Evolutionary conservation across 2,113 vertebrate genomes (phyloP), one percentile per base, ranked within the genome.

Genomic region (Serinus canaria): DNA sequence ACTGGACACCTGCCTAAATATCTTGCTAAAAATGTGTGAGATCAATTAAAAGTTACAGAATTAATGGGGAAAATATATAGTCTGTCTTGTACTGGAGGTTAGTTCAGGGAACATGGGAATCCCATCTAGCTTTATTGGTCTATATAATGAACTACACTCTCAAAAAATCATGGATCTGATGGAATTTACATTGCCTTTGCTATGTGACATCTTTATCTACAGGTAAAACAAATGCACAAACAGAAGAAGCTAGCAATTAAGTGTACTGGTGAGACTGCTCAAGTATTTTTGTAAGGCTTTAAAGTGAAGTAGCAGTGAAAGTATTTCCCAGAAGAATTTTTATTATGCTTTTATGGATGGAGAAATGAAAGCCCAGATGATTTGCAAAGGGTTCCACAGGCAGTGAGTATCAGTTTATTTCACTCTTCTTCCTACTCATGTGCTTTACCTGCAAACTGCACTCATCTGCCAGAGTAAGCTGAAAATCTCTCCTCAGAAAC

Each of bases 391-490:
- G 41, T 74, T 95, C 81, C 49, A 69, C n/a, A 89, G 44, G 49
- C 89, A 94, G 52, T n/a, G 50, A 89, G 60, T 60, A 75, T 89
- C 74, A 64, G 81, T 73, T 92, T 79, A 37, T 91, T 92, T 94
- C 91, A 56, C 47, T 84, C 46, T 58, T 93, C 81, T 91, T 84
- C 91, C 70, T 47, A 79, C 75, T 82, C 81, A 83, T 66, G 62
- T 87, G 62, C 89, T 95, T 92, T 87, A 96, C 83, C 92, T 94
- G 41, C 68, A 94, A 87, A 73, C 58, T 84, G 62, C 46, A 37
- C 25, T 92, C 31, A 46, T 87, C 74, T 95, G 87, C 62, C 67
- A 85, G 41, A 17, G 43, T 55, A 83, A 89, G 50, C 66, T 91
- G 81, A 89, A 84, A 87, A 89, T 73, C 41, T 83, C 70, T 69